Evolutionary conservation across 2,888 invertebrate genomes (phyloP).

Genomic region (Hermodice carunculata): DNA sequence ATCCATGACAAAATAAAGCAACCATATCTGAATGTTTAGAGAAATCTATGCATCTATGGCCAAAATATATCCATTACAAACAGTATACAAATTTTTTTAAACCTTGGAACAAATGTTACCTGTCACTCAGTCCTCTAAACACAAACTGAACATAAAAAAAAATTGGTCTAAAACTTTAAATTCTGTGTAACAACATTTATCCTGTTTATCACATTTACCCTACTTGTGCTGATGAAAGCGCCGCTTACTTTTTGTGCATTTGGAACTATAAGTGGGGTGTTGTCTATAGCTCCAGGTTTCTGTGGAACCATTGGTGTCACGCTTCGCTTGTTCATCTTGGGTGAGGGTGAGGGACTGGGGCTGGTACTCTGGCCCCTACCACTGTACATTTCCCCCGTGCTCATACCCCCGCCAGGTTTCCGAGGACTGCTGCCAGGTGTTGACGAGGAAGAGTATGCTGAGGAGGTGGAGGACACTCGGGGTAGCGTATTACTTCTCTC

Average conservation of each 20-base stretch:
- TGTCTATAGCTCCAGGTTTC: slow-evolving; percentile 82
- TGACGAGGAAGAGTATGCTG: neutral
- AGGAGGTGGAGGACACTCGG: slow-evolving; percentile 1
- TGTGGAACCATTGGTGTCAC: slow-evolving; percentile 29
- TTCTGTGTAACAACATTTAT: too few species aligned
- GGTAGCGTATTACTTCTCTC: slow-evolving; percentile 14
- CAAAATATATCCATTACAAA: too few species aligned
- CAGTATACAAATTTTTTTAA: too few species aligned
- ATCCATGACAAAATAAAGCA: too few species aligned
- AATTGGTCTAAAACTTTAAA: too few species aligned
- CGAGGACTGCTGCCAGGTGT: slow-evolving; percentile 12
- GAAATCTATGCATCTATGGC: too few species aligned
- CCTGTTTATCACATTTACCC: too few species aligned
- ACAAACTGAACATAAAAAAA: too few species aligned
- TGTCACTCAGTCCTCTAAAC: too few species aligned
- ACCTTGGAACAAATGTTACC: too few species aligned
- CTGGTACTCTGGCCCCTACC: slow-evolving; percentile 13
- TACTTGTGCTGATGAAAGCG: too few species aligned
- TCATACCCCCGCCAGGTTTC: neutral
- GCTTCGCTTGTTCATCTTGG: slow-evolving; percentile 7
- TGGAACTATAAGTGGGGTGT: slow-evolving; percentile 78
- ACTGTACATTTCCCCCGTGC: slow-evolving; percentile 11
- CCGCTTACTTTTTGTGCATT: slow-evolving; percentile 75
- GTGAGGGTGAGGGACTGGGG: slow-evolving; percentile 24
- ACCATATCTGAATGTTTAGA: too few species aligned